Evolutionary conservation across 2,797 vertebrate species (phyloP).

Genomic region (Lindbergichthys nudifrons): DNA sequence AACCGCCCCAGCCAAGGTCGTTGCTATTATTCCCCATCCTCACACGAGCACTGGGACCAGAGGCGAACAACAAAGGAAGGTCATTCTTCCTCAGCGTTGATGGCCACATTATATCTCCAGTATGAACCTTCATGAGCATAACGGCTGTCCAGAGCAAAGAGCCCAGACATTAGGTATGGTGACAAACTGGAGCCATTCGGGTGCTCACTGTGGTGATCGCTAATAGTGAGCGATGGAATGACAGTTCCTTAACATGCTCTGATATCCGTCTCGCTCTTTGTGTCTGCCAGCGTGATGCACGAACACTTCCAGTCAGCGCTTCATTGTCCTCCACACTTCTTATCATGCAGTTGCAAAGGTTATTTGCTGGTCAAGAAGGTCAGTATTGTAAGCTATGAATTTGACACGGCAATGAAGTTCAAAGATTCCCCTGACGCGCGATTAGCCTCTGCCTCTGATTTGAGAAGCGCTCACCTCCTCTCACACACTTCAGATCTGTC

Average conservation of each 20-base stretch:
- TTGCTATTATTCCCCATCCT: slow-evolving; percentile 71
- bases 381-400: slow-evolving; percentile 25
- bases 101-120: slow-evolving; percentile 66
- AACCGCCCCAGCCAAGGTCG: slow-evolving; percentile 79
- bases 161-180: slow-evolving; percentile 37
- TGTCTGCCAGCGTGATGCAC: slow-evolving; percentile 24
- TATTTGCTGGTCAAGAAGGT: slow-evolving; percentile 35
- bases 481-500: slow-evolving; percentile 72
- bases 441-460: slow-evolving; percentile 62
- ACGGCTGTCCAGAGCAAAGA: slow-evolving; percentile 58
- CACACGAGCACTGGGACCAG: slow-evolving; percentile 28
- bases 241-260: not conserved
- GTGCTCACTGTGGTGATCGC: slow-evolving; percentile 6
- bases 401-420: slow-evolving; percentile 34
- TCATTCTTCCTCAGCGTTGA: slow-evolving; percentile 62
- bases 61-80: slow-evolving; percentile 77
- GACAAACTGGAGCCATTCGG: slow-evolving; percentile 40
- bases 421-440: slow-evolving; percentile 30
- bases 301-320: not conserved
- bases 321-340: slow-evolving; percentile 15
- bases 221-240: slow-evolving; percentile 34
- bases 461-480: slow-evolving; percentile 49
- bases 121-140: slow-evolving; percentile 51
- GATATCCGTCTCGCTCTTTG: slow-evolving; percentile 30
- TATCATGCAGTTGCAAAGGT: slow-evolving; percentile 25